A percentile compares a stretch with the other conserved stretches of the same genome.
Evolutionary conservation across 2,113 vertebrate species (phyloP).

Genomic region (Rhagologus leucostigma): DNA sequence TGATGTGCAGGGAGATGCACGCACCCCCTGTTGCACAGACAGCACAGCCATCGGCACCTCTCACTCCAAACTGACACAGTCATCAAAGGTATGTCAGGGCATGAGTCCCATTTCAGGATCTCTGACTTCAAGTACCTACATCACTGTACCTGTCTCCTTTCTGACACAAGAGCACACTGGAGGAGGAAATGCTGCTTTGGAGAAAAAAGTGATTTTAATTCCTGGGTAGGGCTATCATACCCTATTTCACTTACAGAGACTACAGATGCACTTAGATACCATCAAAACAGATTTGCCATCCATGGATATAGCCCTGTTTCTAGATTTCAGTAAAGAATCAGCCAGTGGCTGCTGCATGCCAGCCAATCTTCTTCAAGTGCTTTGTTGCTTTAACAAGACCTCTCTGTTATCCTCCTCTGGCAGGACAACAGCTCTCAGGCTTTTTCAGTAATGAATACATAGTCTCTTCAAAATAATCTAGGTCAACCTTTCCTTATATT

Average conservation of each 20-base stretch:
- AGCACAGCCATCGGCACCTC: not conserved
- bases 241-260: not conserved
- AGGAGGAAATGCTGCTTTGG: not conserved
- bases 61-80: not conserved
- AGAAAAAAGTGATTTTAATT: not conserved
- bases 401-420: not conserved
- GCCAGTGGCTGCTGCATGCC: not conserved
- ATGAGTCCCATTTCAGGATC: not conserved
- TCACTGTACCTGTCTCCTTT: accelerated
- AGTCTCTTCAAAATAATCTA: not conserved
- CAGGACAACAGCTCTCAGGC: not conserved
- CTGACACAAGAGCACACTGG: not conserved
- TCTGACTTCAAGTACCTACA: not conserved
- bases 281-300: not conserved
- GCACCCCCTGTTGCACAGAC: accelerated
- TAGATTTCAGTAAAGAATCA: not conserved
- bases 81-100: not conserved
- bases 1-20: accelerated
- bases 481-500: not conserved
- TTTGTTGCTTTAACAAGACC: not conserved
- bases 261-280: not conserved
- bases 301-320: not conserved
- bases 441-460: not conserved
- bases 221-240: not conserved
- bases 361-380: not conserved